Percentiles rank a stretch among this genome's conserved stretches.
These are phyloP conservation scores for Mesorhabditis sp. DNA, from an alignment of 2,888 invertebrate species.

Conservation along the genomic window DNA sequence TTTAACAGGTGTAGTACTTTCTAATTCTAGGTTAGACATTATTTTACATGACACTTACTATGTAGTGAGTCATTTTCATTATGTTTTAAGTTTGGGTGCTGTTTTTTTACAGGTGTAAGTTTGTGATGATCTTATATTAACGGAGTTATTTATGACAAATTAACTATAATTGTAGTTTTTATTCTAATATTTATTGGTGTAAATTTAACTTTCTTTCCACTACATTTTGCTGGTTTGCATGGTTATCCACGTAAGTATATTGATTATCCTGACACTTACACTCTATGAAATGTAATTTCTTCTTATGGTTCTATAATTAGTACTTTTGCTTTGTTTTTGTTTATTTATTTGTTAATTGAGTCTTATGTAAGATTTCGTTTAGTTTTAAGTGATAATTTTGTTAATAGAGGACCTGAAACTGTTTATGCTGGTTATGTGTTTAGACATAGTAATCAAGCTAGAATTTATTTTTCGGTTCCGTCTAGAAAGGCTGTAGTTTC, in stretches of 20 bases:
- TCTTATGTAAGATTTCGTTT: conserved; percentile 39
- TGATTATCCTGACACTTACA: conserved; percentile 71
- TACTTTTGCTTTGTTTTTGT: conserved; percentile 65
- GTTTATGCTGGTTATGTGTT: conserved; percentile 38
- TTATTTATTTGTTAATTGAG: conserved; percentile 69
- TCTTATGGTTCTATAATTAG: conserved; percentile 71
- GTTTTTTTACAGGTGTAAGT: conserved; percentile 73
- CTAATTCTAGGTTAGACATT: conserved; percentile 76
- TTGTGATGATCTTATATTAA: conserved; percentile 73
- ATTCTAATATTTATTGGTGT: conserved; percentile 73
- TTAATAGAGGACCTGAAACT: conserved; percentile 37
- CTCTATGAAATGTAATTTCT: conserved; percentile 70
- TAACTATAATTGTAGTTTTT: conserved; percentile 71
- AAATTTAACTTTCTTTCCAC: conserved; percentile 77
- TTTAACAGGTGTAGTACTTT: conserved; percentile 64
- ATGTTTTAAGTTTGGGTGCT: conserved; percentile 76
- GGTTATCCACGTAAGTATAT: conserved; percentile 76
- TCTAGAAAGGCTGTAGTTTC: conserved; percentile 20
- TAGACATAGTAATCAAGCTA: conserved; percentile 39
- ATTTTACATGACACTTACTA: conserved; percentile 78
- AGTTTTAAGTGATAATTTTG: conserved; percentile 35
- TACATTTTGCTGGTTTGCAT: conserved; percentile 72
- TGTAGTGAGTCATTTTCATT: conserved; percentile 79
- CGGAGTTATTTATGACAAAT: conserved; percentile 67
- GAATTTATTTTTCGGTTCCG: conserved; percentile 38